Evolutionary conservation across 2,797 vertebrate genomes (phyloP).

Genomic region (Coccyzus lansbergi): DNA sequence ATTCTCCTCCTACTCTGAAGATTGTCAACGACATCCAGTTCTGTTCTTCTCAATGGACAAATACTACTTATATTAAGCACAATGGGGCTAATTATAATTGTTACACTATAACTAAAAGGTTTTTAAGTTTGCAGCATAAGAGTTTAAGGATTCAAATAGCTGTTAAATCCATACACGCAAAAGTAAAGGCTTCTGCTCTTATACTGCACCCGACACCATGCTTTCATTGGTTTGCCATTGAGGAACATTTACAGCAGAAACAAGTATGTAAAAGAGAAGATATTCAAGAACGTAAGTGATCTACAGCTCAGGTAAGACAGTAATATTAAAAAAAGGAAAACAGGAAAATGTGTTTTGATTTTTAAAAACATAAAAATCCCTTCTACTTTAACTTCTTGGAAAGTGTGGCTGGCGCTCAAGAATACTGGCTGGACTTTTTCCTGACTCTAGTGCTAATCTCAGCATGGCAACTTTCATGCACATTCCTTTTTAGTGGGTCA

Average conservation of each 20-base stretch:
- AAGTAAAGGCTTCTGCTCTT: neutral
- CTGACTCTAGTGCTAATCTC: neutral
- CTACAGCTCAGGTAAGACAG: neutral
- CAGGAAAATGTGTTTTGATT: neutral
- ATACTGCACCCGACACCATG: neutral
- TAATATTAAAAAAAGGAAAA: neutral
- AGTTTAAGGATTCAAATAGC: neutral
- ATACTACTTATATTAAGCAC: neutral
- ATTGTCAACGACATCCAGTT: neutral
- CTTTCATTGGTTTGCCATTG: neutral
- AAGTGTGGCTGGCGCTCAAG: neutral
- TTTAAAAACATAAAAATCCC: neutral
- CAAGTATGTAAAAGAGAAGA: neutral
- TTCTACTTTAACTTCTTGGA: constrained; percentile 25
- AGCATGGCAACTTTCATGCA: neutral
- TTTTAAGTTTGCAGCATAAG: neutral
- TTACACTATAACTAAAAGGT: neutral
- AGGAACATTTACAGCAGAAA: neutral
- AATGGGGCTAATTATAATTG: neutral
- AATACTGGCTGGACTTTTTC: constrained; percentile 20
- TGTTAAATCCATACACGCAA: neutral
- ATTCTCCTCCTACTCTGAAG: neutral
- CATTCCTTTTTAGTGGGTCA: neutral
- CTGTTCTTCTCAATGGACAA: neutral
- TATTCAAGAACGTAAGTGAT: neutral